Evolutionary conservation across 2,113 vertebrate genomes (phyloP).

Genomic region (Thamnaconus septentrionalis): DNA sequence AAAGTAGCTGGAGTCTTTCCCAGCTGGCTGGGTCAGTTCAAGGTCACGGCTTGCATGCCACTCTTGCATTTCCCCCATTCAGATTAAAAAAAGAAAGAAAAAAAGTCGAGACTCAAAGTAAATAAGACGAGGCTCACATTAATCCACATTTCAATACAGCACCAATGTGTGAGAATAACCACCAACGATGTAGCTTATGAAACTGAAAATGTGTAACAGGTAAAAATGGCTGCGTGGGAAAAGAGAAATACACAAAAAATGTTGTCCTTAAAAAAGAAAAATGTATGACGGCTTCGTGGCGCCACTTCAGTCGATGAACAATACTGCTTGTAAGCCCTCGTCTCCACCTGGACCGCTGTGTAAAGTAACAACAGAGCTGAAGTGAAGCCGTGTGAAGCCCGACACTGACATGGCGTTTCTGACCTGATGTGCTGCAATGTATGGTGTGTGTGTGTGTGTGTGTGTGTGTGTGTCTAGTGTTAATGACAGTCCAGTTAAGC

Average conservation of each 20-base stretch:
- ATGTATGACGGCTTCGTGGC: background rate
- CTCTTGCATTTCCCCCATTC: background rate
- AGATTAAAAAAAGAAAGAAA: background rate
- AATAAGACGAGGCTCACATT: conserved; percentile 3
- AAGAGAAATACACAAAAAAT: too few species aligned
- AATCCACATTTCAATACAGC: conserved; percentile 19
- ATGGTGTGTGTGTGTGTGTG: too few species aligned
- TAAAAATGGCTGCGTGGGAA: too few species aligned
- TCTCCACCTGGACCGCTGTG: background rate
- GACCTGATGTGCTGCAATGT: conserved; percentile 13
- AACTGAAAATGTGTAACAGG: conserved; percentile 40
- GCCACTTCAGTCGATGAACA: conserved; percentile 8
- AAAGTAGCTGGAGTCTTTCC: background rate
- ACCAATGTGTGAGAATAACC: conserved; percentile 24
- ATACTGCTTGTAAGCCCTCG: conserved; percentile 47
- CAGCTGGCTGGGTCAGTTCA: conserved; percentile 1
- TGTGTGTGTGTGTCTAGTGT: too few species aligned
- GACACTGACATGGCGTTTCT: background rate
- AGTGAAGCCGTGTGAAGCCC: background rate
- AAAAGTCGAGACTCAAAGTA: conserved; percentile 26
- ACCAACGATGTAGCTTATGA: conserved; percentile 59
- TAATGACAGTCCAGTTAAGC: background rate
- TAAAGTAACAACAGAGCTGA: conserved; percentile 19
- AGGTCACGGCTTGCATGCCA: conserved; percentile 8
- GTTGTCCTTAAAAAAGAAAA: too few species aligned